Percentiles rank a stretch among this genome's conserved stretches.
Evolutionary conservation across 1,140 invertebrate species (phyloP).

Genomic region (Eurosta solidaginis): DNA sequence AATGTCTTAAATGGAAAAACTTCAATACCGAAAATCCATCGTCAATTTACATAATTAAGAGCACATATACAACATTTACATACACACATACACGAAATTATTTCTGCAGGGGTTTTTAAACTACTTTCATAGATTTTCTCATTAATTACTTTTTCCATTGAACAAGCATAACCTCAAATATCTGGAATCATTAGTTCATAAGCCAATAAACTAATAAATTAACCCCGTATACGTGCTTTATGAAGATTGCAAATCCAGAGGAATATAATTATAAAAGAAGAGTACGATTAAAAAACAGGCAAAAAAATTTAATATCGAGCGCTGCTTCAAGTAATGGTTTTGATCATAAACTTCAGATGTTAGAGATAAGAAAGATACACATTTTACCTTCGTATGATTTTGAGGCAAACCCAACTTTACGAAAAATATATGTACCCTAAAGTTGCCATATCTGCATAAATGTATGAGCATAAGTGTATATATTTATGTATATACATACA

Average conservation of each 20-base stretch:
- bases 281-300: background rate
- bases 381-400: background rate
- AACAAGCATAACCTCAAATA: too few species aligned
- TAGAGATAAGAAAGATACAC: background rate
- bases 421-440: background rate
- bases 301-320: background rate
- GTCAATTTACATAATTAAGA: too few species aligned
- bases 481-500: background rate
- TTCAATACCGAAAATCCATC: too few species aligned
- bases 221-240: background rate
- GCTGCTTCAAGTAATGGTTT: background rate
- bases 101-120: too few species aligned
- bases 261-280: background rate
- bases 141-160: too few species aligned
- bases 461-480: background rate
- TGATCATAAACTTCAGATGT: background rate
- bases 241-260: background rate
- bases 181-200: background rate
- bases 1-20: too few species aligned
- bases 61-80: too few species aligned
- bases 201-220: background rate
- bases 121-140: too few species aligned
- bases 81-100: too few species aligned
- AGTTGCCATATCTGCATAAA: background rate
- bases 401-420: background rate